Percentiles rank a stretch among this genome's conserved stretches.
Evolutionary conservation across 2,888 invertebrate genomes (phyloP).

Genomic region (Holacanthella duospinosa): DNA sequence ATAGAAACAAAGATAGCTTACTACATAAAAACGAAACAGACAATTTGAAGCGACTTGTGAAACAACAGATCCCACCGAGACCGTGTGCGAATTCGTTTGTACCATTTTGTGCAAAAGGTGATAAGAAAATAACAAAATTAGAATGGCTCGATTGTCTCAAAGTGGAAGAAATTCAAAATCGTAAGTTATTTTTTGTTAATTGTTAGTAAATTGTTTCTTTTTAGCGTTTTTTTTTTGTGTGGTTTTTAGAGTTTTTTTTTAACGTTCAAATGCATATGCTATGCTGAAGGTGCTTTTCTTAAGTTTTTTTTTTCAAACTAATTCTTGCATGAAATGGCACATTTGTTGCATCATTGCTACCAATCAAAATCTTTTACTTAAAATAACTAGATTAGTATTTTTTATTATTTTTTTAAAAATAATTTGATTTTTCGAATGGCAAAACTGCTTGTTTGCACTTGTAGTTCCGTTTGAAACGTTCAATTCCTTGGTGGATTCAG

Average conservation of each 20-base stretch:
- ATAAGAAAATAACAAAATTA: conserved; percentile 61
- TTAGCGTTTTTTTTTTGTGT: background rate
- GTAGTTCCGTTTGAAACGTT: conserved; percentile 36
- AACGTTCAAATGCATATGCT: too few relatives aligned
- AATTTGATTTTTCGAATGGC: conserved; percentile 20
- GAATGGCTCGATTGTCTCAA: conserved; percentile 84
- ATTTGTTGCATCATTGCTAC: background rate
- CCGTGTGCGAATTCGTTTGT: conserved; percentile 81
- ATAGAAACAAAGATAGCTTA: conserved; percentile 63
- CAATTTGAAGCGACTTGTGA: conserved; percentile 67
- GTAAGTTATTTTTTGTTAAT: conserved; percentile 50
- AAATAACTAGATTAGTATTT: background rate
- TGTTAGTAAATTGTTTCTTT: background rate
- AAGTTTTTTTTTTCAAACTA: background rate
- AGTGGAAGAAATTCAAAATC: conserved; percentile 58
- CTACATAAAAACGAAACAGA: conserved; percentile 73
- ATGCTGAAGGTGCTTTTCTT: background rate
- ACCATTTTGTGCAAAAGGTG: conserved; percentile 74
- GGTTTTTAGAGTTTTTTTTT: too few relatives aligned
- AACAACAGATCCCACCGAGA: conserved; percentile 78
- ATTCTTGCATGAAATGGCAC: background rate
- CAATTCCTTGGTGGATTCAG: conserved; percentile 37
- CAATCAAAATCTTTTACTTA: background rate
- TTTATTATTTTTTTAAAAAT: conserved; percentile 8
- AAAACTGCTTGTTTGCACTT: too few relatives aligned